Evolutionary conservation across 2,113 vertebrate species (phyloP).

Genomic region (Epinephelus cyanopodus): DNA sequence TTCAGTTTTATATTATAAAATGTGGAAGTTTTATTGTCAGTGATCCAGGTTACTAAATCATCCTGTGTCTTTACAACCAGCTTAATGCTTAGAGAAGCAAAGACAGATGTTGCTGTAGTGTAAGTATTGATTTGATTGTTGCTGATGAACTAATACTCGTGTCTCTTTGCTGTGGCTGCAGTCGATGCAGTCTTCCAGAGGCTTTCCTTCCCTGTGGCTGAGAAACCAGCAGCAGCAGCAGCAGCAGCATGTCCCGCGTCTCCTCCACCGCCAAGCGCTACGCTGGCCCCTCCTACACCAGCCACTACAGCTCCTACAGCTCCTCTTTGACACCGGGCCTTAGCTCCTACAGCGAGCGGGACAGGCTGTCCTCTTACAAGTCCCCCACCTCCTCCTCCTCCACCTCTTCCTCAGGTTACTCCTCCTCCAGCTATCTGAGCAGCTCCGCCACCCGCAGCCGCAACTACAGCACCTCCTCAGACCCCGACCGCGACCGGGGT

Average conservation of each 20-base stretch:
- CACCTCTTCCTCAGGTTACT: slow-evolving; percentile 78
- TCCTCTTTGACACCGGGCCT: slow-evolving; percentile 88
- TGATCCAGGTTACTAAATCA: slow-evolving; percentile 8
- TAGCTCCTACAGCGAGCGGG: slow-evolving; percentile 87
- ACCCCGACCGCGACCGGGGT: slow-evolving; percentile 83
- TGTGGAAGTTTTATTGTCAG: not conserved
- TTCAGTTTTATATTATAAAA: not conserved
- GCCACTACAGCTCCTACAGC: slow-evolving; percentile 90
- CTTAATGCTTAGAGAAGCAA: slow-evolving; percentile 5
- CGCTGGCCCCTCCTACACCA: slow-evolving; percentile 85
- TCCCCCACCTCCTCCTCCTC: slow-evolving; percentile 64
- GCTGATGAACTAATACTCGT: slow-evolving; percentile 61
- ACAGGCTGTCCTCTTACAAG: slow-evolving; percentile 84
- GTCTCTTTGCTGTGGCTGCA: slow-evolving; percentile 79
- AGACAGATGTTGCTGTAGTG: slow-evolving; percentile 35
- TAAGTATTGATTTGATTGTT: slow-evolving; percentile 48
- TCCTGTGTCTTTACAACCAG: slow-evolving; percentile 29
- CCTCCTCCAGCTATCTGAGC: slow-evolving; percentile 87
- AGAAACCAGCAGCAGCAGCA: slow-evolving; percentile 82
- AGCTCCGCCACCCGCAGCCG: slow-evolving; percentile 78
- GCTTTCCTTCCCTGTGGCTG: slow-evolving; percentile 76
- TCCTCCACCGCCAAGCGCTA: slow-evolving; percentile 96
- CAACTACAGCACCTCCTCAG: slow-evolving; percentile 86
- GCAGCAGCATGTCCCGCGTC: slow-evolving; percentile 90
- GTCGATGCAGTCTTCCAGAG: slow-evolving; percentile 90